Percentiles rank a stretch among this genome's conserved stretches.
These are phyloP conservation scores for Molossus alvarezi DNA, from an alignment of 2,797 vertebrate genomes.

Conservation along the genomic window DNA sequence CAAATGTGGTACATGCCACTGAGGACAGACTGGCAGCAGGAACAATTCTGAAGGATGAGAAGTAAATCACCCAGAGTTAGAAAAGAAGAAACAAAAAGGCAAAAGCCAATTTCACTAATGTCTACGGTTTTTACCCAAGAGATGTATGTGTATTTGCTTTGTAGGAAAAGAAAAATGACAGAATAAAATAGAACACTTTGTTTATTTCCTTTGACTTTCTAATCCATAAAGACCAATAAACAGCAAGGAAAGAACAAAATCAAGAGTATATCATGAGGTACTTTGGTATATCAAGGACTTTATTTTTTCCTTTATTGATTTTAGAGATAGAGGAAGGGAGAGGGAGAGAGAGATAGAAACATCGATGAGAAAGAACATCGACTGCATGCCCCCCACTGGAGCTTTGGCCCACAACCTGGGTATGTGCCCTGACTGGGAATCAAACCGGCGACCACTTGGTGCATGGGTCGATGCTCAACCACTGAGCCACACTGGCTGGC, in stretches of 20 bases:
- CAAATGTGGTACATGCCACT: background rate
- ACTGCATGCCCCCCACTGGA: no score
- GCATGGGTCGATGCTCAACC: no score
- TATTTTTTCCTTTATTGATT: background rate
- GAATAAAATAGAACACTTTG: background rate
- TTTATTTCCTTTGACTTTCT: background rate
- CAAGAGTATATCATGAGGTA: background rate
- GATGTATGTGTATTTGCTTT: background rate
- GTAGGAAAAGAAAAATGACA: background rate
- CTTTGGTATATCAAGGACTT: background rate
- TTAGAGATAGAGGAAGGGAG: no score
- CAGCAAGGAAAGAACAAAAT: background rate
- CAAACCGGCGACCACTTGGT: no score
- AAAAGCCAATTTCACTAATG: background rate
- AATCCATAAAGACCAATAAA: slow-evolving; percentile 19
- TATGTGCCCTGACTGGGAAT: no score
- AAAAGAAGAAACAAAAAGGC: slow-evolving; percentile 22
- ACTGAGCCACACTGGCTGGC: no score
- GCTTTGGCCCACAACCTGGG: no score
- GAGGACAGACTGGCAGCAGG: background rate
- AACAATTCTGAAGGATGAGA: background rate
- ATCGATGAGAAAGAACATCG: no score
- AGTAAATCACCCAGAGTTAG: background rate
- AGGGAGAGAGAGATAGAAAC: no score
- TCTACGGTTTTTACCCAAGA: background rate